phyloP scores from a whole-genome alignment of 2,113 vertebrate species.

The Mellivora capensis region DNA sequence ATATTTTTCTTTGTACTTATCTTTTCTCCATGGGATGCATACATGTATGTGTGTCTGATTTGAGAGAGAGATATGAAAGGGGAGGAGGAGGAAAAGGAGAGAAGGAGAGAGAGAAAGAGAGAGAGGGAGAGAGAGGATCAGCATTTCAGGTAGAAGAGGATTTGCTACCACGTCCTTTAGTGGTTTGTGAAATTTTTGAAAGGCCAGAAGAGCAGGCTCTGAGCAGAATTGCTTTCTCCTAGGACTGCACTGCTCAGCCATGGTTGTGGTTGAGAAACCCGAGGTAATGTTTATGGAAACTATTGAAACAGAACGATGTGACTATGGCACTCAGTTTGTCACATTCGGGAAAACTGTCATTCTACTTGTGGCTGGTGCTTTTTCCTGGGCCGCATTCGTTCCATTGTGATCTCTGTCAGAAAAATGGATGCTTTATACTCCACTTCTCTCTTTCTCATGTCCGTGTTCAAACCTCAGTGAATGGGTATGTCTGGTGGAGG shows the following conservation, averaged over 20 bases:
- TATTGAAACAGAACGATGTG: background rate
- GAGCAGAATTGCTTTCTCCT: background rate
- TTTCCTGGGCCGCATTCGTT: background rate
- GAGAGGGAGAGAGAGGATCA: background rate
- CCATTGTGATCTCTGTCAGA: background rate
- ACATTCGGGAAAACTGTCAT: background rate
- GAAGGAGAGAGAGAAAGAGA: background rate
- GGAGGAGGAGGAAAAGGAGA: slow-evolving; percentile 14
- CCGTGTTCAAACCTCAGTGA: background rate
- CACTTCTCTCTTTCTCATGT: background rate
- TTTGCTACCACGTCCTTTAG: background rate
- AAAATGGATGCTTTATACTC: background rate
- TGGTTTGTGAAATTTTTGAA: background rate
- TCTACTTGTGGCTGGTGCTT: background rate
- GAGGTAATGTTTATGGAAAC: background rate
- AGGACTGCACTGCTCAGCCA: background rate
- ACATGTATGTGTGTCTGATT: background rate
- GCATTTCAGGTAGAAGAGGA: background rate
- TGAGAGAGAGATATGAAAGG: background rate
- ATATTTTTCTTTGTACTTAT: background rate
- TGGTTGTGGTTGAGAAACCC: background rate
- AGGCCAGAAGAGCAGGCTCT: background rate
- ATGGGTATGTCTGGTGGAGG: background rate
- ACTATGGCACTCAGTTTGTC: background rate
- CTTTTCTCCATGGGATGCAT: background rate